Evolutionary conservation across 2,797 vertebrate species (phyloP), one percentile per base, ranked within the genome.

Genomic region (Galaxias olidus): DNA sequence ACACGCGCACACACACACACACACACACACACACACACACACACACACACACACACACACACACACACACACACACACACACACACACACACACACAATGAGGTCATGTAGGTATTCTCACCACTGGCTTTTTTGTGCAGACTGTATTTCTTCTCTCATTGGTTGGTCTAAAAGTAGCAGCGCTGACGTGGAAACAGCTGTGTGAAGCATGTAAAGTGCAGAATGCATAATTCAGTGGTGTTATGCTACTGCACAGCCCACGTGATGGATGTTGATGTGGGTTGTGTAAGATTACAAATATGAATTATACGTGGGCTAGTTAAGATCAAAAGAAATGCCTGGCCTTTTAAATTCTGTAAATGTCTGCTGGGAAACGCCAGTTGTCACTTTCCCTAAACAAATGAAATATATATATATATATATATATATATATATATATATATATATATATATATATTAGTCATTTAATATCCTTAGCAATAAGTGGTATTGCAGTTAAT

Each of bases 121-220:
- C 30, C 30, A 30, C 30, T 30, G 30, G 6, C 30, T 2, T 30
- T 30, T 30, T 30, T 30, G 30, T 30, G 3, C 30, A 30, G 30
- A 6, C 30, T 30, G 30, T 30, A 30, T 3, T 30, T 47, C 45
- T 47, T 47, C 2, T 47, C 13, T 47, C 9, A 47, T 47, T 47
- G 10, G 13, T 2, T 47, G 13, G 45, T 14, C 56, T 58, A 44
- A 58, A 58, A 58, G 56, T 58, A 58, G 41, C 30, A n/a, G 11
- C 8, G 10, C 17, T 19, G 19, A 18, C 17, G 42, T 58, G 43
- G 42, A 45, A 44, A 44, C 41, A 18, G 56, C 17, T 20, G 17
- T 19, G 19, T 15, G 42, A 14, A 45, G 42, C 56, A 58, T 45
- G n/a, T 58, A 18, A 58, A 58, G 42, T 58, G 15, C 42, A 58